phyloP scores from a whole-genome alignment of 2,113 vertebrate species.

The Furnarius figulus region DNA sequence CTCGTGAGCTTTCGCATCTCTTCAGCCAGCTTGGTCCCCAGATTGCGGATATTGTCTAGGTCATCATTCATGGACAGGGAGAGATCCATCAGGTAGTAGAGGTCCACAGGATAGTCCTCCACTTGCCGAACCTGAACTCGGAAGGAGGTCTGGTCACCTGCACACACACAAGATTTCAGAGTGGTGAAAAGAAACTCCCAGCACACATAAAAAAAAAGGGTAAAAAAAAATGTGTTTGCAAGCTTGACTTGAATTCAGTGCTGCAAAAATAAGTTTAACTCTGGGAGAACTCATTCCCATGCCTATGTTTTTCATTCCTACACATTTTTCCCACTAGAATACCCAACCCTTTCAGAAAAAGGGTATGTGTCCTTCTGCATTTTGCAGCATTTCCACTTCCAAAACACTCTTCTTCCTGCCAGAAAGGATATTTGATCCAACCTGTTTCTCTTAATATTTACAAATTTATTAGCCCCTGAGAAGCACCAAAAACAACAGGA shows the following conservation, averaged over 20 bases:
- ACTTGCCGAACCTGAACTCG: constrained; percentile 94
- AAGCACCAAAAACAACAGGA: background rate
- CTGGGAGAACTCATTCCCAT: background rate
- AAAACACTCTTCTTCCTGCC: background rate
- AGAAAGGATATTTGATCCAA: background rate
- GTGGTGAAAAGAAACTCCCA: background rate
- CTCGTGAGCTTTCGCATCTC: constrained; percentile 98
- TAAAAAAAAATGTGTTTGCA: background rate
- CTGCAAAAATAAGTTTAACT: background rate
- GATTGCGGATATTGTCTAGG: constrained; percentile 89
- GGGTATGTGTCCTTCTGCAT: background rate
- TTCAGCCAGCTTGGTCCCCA: constrained; percentile 91
- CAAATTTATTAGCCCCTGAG: background rate
- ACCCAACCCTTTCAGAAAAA: background rate
- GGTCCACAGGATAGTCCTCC: constrained; percentile 96
- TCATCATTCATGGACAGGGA: constrained; percentile 99
- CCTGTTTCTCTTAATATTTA: background rate
- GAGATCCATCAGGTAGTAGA: constrained; percentile 99
- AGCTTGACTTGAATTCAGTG: background rate
- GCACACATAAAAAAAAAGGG: background rate
- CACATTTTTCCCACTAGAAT: background rate
- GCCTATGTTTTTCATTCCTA: background rate
- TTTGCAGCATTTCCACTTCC: background rate
- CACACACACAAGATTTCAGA: background rate
- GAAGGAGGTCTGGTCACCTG: constrained; percentile 87